A percentile compares a stretch with the other conserved stretches of the same genome.
phyloP scores from a whole-genome alignment of 2,888 invertebrate species.

The Allophyes oxyacanthae region DNA sequence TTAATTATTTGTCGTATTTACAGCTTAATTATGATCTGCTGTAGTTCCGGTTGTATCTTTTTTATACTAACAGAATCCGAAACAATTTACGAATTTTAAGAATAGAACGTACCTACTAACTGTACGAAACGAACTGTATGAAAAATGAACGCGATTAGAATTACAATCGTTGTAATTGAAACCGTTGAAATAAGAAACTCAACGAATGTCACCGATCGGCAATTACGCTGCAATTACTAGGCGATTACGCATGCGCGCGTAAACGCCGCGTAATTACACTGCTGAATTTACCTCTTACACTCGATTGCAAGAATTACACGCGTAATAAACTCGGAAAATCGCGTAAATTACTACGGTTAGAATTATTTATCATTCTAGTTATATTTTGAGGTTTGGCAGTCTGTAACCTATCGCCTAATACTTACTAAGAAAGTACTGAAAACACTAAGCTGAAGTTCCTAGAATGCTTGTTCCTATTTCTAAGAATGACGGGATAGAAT shows the following conservation, averaged over 20 bases:
- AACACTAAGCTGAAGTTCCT: too few relatives aligned
- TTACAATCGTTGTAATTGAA: slow-evolving; percentile 49
- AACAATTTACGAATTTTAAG: too few relatives aligned
- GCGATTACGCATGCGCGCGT: slow-evolving; percentile 64
- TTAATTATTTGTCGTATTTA: too few relatives aligned
- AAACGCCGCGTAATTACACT: slow-evolving; percentile 66
- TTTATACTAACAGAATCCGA: too few relatives aligned
- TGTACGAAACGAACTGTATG: slow-evolving; percentile 10
- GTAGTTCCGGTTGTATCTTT: too few relatives aligned
- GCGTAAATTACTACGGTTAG: too few relatives aligned
- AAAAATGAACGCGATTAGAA: slow-evolving; percentile 41
- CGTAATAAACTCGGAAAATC: slow-evolving; percentile 4
- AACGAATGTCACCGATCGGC: slow-evolving; percentile 51
- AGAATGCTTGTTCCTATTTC: too few relatives aligned
- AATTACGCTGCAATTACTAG: slow-evolving; percentile 57
- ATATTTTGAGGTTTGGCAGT: neutral
- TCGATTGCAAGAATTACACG: slow-evolving; percentile 30
- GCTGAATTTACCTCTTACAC: slow-evolving; percentile 53
- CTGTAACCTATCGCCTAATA: too few relatives aligned
- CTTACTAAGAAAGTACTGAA: too few relatives aligned
- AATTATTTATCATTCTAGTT: neutral
- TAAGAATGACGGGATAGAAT: too few relatives aligned
- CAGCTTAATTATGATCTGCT: too few relatives aligned
- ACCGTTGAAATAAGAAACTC: slow-evolving; percentile 44
- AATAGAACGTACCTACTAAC: too few relatives aligned